Evolutionary conservation across 2,888 invertebrate species (phyloP), one percentile per base, ranked within the genome.

Genomic region (Baronia brevicornis): DNA sequence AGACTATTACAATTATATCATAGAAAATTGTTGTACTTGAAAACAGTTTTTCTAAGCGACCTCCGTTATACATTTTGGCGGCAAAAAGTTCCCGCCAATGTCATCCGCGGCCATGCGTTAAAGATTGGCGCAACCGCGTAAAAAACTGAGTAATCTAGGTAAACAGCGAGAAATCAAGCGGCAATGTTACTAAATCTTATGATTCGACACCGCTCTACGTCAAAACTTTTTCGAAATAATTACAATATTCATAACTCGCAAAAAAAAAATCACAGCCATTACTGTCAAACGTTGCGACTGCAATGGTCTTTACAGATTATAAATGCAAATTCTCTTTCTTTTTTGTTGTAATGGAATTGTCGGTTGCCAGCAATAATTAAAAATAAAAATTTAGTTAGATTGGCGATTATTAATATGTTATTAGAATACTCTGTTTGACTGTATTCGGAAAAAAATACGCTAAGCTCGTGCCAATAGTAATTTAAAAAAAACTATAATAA

Each of bases 101-200:
- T 74, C 84, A 75, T 57, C 48, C 43, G 45, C 73, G 60, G 46
- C 70, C 73, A 75, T 70, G 79, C 82, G 80, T 77, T 65, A 74
- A 69, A 57, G 56, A 65, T 70, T 82, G 72, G 58, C 68, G 71
- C 75, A 82, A 78, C 70, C 60, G 51, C 49, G 41, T 51, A 74
- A 80, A 75, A 79, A 82, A 69, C 60, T 74, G 64, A 69, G 61
- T 75, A 79, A 82, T 80, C 70, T 77, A 47, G 66, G 70, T 79
- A 82, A 82, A 79, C 67, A 74, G 71, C 80, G 77, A 68, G 77
- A 82, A 82, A 82, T 79, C 84, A 67, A 59, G 43, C 58, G 45
- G 51, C 57, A 61, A 65, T 59, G 54, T 78, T 78, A 67, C 77
- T 60, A 73, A 67, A 77, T 56, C 46, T 36, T 39, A 31, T 42